A percentile compares a stretch with the other conserved stretches of the same genome.
Evolutionary conservation across 2,113 vertebrate genomes (phyloP).

Genomic region (Lampris incognitus): DNA sequence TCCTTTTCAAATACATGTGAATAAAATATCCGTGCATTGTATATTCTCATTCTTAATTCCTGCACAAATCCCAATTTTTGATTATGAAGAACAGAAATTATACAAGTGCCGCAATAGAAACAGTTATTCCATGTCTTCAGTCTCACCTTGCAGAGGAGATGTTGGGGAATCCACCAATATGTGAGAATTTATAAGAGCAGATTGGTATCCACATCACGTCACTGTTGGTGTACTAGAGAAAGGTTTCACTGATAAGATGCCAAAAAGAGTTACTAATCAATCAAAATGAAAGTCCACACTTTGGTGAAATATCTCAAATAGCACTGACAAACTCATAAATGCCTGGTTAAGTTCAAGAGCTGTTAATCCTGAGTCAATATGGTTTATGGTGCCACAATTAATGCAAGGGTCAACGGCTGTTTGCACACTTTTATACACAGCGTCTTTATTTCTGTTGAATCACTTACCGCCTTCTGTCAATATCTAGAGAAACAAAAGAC

Average conservation of each 20-base stretch:
- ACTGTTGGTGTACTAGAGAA: slow-evolving; percentile 1
- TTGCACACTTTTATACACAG: not conserved
- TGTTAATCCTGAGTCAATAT: not conserved
- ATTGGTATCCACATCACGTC: not conserved
- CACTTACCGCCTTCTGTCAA: slow-evolving; percentile 24
- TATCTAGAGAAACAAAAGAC: not conserved
- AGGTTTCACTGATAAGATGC: not conserved
- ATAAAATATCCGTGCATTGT: not conserved
- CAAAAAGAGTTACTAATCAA: slow-evolving; percentile 45
- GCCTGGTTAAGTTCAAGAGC: not conserved
- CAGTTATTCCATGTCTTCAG: not conserved
- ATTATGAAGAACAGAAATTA: not conserved
- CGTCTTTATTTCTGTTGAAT: not conserved
- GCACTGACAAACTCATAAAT: not conserved
- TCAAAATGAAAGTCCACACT: not conserved
- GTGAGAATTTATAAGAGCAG: slow-evolving; percentile 35
- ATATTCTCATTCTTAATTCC: not conserved
- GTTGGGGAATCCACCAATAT: not conserved
- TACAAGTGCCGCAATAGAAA: too few species aligned
- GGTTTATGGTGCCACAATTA: slow-evolving; percentile 5
- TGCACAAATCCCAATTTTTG: not conserved
- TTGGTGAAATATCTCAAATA: not conserved
- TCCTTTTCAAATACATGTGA: not conserved
- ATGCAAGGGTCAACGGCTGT: not conserved
- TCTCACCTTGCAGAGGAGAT: slow-evolving; percentile 22